These are phyloP conservation scores for Macroramphosus scolopax DNA, from an alignment of 2,797 vertebrate species.

Conservation along the genomic window DNA sequence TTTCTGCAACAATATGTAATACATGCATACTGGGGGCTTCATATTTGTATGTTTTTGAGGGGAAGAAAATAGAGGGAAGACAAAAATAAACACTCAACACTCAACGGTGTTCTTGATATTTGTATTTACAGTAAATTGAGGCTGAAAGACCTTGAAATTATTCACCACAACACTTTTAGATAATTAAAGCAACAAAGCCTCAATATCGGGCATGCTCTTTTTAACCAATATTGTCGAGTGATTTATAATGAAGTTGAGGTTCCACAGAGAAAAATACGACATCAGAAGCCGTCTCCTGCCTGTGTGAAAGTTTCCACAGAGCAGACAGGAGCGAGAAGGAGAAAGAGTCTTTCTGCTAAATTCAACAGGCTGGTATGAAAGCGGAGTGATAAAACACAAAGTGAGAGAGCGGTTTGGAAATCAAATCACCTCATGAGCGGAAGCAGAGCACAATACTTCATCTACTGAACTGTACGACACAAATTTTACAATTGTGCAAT, in stretches of 20 bases:
- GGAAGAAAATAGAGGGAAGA: constrained; percentile 18
- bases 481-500: constrained; percentile 18
- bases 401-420: constrained; percentile 48
- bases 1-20: constrained; percentile 46
- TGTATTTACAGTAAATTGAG: constrained; percentile 68
- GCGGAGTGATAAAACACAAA: constrained; percentile 67
- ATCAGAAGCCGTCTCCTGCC: constrained; percentile 32
- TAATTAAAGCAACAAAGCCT: constrained; percentile 33
- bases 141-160: constrained; percentile 37
- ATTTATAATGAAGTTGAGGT: constrained; percentile 42
- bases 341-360: constrained; percentile 69
- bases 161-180: constrained; percentile 41
- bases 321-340: constrained; percentile 18
- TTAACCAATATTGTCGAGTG: constrained; percentile 1
- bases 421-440: constrained; percentile 44
- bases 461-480: constrained; percentile 50
- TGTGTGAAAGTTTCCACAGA: constrained; percentile 35
- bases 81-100: constrained; percentile 61
- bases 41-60: constrained; percentile 24
- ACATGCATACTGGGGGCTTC: constrained; percentile 44
- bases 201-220: constrained; percentile 5
- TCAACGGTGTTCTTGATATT: constrained; percentile 46
- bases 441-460: constrained; percentile 54
- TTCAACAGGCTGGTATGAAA: constrained; percentile 77
- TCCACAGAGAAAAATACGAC: constrained; percentile 52